Percentiles rank a stretch among this genome's conserved stretches.
phyloP scores from a whole-genome alignment of 2,113 vertebrate species.

The Neogobius melanostomus region DNA sequence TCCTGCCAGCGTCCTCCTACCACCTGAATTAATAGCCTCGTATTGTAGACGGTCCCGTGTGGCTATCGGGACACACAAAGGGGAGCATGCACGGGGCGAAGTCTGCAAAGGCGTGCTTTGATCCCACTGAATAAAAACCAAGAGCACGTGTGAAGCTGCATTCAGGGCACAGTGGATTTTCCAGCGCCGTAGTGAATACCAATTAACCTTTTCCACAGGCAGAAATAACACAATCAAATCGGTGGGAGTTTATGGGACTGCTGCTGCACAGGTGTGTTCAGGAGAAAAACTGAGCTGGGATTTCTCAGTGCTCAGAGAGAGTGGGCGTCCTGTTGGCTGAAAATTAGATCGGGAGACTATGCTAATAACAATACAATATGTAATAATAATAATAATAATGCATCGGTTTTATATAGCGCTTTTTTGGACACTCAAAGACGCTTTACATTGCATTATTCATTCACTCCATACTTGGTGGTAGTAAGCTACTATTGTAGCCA shows the following conservation, averaged over 20 bases:
- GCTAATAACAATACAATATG: too few species aligned
- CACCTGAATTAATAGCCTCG: slow-evolving; percentile 24
- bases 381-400: too few species aligned
- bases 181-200: slow-evolving; percentile 3
- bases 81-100: not conserved
- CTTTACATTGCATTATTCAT: too few species aligned
- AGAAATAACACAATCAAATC: not conserved
- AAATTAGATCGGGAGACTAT: not conserved
- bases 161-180: not conserved
- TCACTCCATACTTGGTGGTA: too few species aligned
- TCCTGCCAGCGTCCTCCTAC: slow-evolving; percentile 17
- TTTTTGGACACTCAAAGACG: too few species aligned
- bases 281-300: not conserved
- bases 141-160: not conserved
- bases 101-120: slow-evolving; percentile 16
- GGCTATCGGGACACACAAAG: slow-evolving; percentile 24
- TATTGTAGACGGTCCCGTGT: slow-evolving; percentile 34
- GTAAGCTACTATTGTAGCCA: too few species aligned
- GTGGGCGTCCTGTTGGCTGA: not conserved
- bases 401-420: too few species aligned
- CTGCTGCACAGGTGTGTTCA: not conserved
- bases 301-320: not conserved
- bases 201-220: slow-evolving; percentile 2
- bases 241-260: not conserved
- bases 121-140: slow-evolving; percentile 16